phyloP scores from a whole-genome alignment of 1,140 invertebrate species.

The Trichomalopsis sarcophagae region DNA sequence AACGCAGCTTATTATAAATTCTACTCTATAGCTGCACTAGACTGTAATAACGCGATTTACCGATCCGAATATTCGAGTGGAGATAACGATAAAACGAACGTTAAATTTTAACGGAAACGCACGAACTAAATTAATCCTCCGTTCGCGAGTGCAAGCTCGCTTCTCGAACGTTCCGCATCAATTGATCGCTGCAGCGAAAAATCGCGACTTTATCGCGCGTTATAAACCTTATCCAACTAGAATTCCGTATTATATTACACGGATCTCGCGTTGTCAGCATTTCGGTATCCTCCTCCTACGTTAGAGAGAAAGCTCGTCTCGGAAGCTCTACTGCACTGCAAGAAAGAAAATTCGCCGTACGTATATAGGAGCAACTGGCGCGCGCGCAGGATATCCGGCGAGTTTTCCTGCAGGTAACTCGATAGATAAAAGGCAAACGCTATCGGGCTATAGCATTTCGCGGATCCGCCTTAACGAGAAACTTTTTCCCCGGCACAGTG shows the following conservation, averaged over 20 bases:
- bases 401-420: slow-evolving; percentile 6
- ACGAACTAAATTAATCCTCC: slow-evolving; percentile 21
- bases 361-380: no score
- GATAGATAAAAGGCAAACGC: slow-evolving; percentile 11
- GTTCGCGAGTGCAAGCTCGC: neutral
- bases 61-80: slow-evolving; percentile 1
- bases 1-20: slow-evolving; percentile 34
- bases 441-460: slow-evolving; percentile 3
- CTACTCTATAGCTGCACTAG: neutral
- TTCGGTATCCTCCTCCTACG: neutral
- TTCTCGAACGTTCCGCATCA: neutral
- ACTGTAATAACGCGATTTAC: slow-evolving; percentile 28
- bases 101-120: slow-evolving; percentile 32
- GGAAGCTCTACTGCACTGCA: no score
- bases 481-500: neutral
- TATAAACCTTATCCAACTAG: no score
- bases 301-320: neutral
- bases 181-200: neutral
- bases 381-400: neutral
- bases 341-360: no score
- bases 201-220: neutral
- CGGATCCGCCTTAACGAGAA: slow-evolving; percentile 35
- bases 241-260: no score
- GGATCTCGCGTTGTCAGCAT: no score
- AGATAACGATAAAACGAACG: slow-evolving; percentile 27